Percentiles rank a stretch among this genome's conserved stretches.
phyloP scores from a whole-genome alignment of 2,797 vertebrate genomes.

The Dallia pectoralis region DNA sequence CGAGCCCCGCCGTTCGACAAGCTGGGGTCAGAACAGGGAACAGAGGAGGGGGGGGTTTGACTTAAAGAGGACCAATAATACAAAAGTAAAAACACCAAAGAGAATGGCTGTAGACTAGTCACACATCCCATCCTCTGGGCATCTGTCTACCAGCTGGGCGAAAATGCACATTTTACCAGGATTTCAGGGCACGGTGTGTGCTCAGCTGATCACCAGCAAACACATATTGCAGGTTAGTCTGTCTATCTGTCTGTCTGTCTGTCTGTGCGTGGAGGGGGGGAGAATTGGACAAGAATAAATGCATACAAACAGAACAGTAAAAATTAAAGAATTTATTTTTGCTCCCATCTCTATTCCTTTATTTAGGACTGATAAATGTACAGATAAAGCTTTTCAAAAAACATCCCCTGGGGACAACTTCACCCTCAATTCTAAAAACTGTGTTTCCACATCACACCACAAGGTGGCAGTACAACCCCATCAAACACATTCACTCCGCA shows the following conservation, averaged over 20 bases:
- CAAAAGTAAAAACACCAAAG: too few relatives aligned
- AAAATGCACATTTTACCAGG: too few relatives aligned
- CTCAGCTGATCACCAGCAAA: too few relatives aligned
- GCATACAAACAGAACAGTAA: not conserved
- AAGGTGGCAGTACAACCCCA: constrained; percentile 69
- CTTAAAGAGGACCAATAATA: too few relatives aligned
- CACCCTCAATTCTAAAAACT: not conserved
- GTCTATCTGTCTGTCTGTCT: not conserved
- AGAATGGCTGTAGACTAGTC: too few relatives aligned
- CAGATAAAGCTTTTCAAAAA: not conserved
- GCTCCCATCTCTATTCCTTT: not conserved
- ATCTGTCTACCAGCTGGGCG: too few relatives aligned
- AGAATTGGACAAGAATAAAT: not conserved
- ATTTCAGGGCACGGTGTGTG: too few relatives aligned
- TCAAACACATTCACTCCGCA: constrained; percentile 6
- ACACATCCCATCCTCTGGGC: too few relatives aligned
- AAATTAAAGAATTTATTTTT: not conserved
- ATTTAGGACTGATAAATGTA: not conserved
- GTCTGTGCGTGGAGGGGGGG: not conserved
- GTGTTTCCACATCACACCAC: constrained; percentile 46
- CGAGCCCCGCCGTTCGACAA: constrained; percentile 77
- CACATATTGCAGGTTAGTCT: not conserved
- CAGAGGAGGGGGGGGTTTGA: not conserved
- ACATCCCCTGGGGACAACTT: not conserved
- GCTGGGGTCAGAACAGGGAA: constrained; percentile 57